Evolutionary conservation across 2,888 invertebrate genomes (phyloP), one percentile per base, ranked within the genome.

Genomic region (Loripinus fragilis): DNA sequence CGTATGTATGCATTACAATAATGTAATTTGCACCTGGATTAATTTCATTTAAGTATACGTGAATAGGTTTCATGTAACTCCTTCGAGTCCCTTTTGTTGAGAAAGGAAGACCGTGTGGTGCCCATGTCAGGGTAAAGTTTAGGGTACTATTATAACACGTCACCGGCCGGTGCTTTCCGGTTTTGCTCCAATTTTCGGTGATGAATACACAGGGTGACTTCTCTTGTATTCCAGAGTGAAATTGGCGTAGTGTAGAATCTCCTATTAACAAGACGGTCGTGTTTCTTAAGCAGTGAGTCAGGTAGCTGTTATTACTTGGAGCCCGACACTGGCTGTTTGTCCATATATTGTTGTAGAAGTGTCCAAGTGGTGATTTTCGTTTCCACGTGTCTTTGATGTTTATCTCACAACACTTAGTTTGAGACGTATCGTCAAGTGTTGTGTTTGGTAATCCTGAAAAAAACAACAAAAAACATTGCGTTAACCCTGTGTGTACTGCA

Each of bases 21-120:
- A 77, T 41, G 12, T 42, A 67, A 48, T 52, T 77, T 42, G 48
- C 3, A 10, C 71, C 23, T n/a, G 60, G 17, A 20, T 28, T 23
- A 35, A 74, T 50, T 60, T 72, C 73, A 64, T 72, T 71, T 15
- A 71, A 23, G 55, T 79, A 75, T 0, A 77, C 65, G 25, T 50
- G 48, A 10, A 80, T 71, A 20, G 83, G 64, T 23, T 74, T 83
- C 5, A 80, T 66, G 41, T 83, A 83, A n/a, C 72, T 71, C 15
- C 80, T 67, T 15, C 77, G 77, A 15, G 80, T 77, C 35, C 80
- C 67, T 25, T 72, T 33, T 10, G 83, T 75, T 65, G 78, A 79
- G 42, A 83, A 83, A 52, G 83, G 83, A 67, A 83, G 83, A 66
- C 74, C 52, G 41, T 83, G 83, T 0, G 72, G 74, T 25, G 52